phyloP scores from a whole-genome alignment of 1,140 invertebrate species.

The Conopomorpha cramerella region DNA sequence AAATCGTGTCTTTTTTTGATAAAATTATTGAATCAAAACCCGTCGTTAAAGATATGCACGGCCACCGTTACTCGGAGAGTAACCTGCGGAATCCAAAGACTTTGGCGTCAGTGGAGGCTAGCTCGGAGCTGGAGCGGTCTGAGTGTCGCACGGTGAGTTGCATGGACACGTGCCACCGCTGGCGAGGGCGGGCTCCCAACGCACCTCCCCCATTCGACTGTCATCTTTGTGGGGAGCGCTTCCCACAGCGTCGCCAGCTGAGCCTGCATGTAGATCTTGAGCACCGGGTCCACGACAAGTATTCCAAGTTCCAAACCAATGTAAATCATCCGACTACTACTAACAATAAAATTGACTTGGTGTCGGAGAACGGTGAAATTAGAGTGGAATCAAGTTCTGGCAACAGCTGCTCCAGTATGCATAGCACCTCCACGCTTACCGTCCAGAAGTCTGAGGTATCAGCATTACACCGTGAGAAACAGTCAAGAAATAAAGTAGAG shows the following conservation, averaged over 20 bases:
- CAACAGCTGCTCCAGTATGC: too few relatives aligned
- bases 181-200: constrained; percentile 14
- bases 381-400: too few relatives aligned
- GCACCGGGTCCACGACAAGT: constrained; percentile 21
- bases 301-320: constrained; percentile 32
- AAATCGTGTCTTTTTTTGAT: constrained; percentile 44
- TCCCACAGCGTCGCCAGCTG: constrained; percentile 26
- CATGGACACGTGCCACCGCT: constrained; percentile 8
- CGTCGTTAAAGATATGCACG: too few relatives aligned
- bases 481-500: too few relatives aligned
- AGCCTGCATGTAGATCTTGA: constrained; percentile 23
- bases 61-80: constrained; percentile 16
- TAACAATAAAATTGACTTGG: too few relatives aligned
- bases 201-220: constrained; percentile 16
- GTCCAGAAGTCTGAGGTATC: too few relatives aligned
- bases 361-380: constrained; percentile 13
- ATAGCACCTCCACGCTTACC: too few relatives aligned
- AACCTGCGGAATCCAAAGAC: too few relatives aligned
- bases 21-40: constrained; percentile 28
- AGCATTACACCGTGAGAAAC: too few relatives aligned
- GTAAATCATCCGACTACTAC: too few relatives aligned
- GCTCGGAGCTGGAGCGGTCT: constrained; percentile 3
- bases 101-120: too few relatives aligned
- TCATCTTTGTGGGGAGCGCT: constrained; percentile 28
- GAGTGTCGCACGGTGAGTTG: constrained; percentile 17